Base-by-base conservation (phyloP, 2,888 invertebrate genomes). In the Athalia circularis region DNA sequence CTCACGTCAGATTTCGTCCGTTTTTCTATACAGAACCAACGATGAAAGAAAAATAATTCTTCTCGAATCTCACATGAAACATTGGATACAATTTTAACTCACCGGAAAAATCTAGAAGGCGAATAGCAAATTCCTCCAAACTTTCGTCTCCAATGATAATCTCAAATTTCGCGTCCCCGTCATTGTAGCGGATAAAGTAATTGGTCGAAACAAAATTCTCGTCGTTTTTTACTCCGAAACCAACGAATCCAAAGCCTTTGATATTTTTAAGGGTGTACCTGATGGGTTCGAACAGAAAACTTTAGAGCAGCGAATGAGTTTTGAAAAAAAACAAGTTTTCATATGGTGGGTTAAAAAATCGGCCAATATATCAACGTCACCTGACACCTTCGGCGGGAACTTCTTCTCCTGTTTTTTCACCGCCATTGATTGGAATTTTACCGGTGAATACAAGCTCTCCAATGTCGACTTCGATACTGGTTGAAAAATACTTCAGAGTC, bases 371-470 rank as follows among this genome's bases (percentile, higher is more conserved):
- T 50, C 7, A 67, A 67, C 15, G 29, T 52, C 52, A 67, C 67
- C 67, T 67, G 67, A 50, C 50, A 67, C 50, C 50, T 50, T 50
- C 67, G 15, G 50, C 15, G 9, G 67, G 11, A 4, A 15, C 4
- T 67, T 48, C 13, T 50, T 67, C 52, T 29, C 15, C 29, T 29
- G 29, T 29, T 29, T 29, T 29, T 29, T 29, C 29, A 1, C 29
- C 29, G 29, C 29, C 8, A 50, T 29, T 67, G 15, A 29, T 15
- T 50, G 48, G 50, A 50, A 67, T 67, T 67, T 67, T 50, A 29
- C 67, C 67, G 9, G 67, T n/a, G 50, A 67, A 65, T 13, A 65
- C 47, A 7, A 65, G 9, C 6, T 67, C 67, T n/a, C 50, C 67
- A 29, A 50, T 9, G 52, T 48, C 67, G 67, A 67, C 50, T 11